A percentile compares a stretch with the other conserved stretches of the same genome.
phyloP scores from a whole-genome alignment of 2,113 vertebrate species.

The Bombycilla garrulus region DNA sequence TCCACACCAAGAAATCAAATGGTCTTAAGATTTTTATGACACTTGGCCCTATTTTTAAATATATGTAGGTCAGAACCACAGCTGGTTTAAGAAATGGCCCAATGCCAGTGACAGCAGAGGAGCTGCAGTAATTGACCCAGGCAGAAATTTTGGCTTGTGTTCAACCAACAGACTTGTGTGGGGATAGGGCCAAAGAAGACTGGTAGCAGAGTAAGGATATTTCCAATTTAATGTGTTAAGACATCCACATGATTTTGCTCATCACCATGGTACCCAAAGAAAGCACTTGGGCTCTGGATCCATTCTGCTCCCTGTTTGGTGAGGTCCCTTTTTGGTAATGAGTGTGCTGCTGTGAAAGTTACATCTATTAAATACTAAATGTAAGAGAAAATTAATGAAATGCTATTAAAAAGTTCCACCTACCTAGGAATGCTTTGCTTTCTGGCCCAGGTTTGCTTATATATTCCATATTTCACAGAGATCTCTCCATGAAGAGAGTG shows the following conservation, averaged over 20 bases:
- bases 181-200: background rate
- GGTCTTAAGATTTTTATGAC: background rate
- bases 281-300: background rate
- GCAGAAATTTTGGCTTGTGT: background rate
- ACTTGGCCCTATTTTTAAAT: conserved; percentile 29
- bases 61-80: background rate
- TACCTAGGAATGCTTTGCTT: conserved; percentile 27
- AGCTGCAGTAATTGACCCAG: background rate
- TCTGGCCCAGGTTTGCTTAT: conserved; percentile 26
- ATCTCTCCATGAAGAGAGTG: background rate
- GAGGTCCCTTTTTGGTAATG: background rate
- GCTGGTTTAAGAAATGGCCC: background rate
- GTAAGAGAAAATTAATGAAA: conserved; percentile 27
- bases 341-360: background rate
- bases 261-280: background rate
- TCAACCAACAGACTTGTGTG: background rate
- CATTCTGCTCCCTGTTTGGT: background rate
- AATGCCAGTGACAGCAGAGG: background rate
- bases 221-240: background rate
- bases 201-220: background rate
- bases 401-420: conserved; percentile 41
- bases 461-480: conserved; percentile 20
- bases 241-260: background rate
- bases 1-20: background rate
- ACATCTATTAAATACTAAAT: conserved; percentile 25